phyloP scores from a whole-genome alignment of 2,888 invertebrate species.

The Loripinus fragilis region DNA sequence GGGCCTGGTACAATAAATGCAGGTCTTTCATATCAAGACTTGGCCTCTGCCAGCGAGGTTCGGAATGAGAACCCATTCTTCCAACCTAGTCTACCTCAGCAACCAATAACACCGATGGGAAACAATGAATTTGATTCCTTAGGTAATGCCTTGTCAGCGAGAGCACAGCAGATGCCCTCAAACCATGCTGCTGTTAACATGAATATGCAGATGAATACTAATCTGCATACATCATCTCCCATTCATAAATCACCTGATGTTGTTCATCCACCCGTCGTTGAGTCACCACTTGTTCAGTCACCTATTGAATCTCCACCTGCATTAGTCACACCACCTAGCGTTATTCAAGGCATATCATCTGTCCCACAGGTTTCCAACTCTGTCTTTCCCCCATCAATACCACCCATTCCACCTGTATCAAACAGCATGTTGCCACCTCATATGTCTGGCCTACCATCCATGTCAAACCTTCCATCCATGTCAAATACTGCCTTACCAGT shows the following conservation, averaged over 20 bases:
- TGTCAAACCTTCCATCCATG: constrained; percentile 44
- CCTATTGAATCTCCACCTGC: constrained; percentile 23
- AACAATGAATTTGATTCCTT: constrained; percentile 5
- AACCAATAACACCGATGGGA: constrained; percentile 31
- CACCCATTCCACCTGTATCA: constrained; percentile 50
- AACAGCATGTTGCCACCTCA: constrained; percentile 39
- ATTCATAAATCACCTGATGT: constrained; percentile 6
- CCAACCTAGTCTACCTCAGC: constrained; percentile 60
- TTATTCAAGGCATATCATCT: constrained; percentile 22
- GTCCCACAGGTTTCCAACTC: not conserved
- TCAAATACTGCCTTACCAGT: constrained; percentile 49
- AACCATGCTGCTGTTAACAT: constrained; percentile 44
- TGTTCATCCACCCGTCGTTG: constrained; percentile 2
- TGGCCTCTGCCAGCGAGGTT: constrained; percentile 40
- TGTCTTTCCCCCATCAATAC: constrained; percentile 28
- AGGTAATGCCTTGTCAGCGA: not conserved
- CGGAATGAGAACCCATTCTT: constrained; percentile 55
- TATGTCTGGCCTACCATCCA: constrained; percentile 30
- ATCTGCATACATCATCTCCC: not conserved
- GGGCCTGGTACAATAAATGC: constrained; percentile 12
- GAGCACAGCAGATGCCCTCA: constrained; percentile 29
- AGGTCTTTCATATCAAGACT: constrained; percentile 38
- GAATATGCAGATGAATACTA: constrained; percentile 57
- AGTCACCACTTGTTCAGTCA: constrained; percentile 9
- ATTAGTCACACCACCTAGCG: constrained; percentile 21